These are phyloP conservation scores for Idris sp. DNA, from an alignment of 1,140 invertebrate species.

Conservation along the genomic window DNA sequence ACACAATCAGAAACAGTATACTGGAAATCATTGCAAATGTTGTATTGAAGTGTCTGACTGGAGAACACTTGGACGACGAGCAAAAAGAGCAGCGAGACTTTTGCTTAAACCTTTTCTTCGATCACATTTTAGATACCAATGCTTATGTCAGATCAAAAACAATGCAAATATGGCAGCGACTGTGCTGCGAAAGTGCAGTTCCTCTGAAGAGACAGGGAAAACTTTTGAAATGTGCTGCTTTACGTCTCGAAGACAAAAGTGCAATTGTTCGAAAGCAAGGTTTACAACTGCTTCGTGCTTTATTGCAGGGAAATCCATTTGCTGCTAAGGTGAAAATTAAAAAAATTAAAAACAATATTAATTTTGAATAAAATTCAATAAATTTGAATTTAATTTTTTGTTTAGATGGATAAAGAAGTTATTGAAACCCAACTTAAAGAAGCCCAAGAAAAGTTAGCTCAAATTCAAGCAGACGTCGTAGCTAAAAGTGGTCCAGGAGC, in stretches of 20 bases:
- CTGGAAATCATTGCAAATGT: slow-evolving; percentile 88
- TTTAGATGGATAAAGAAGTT: slow-evolving; percentile 50
- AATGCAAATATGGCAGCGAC: slow-evolving; percentile 85
- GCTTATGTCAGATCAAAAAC: slow-evolving; percentile 90
- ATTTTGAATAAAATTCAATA: too few species aligned
- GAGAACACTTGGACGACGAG: slow-evolving; percentile 84
- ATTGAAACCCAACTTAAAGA: slow-evolving; percentile 24
- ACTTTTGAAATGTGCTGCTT: slow-evolving; percentile 82
- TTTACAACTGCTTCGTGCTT: slow-evolving; percentile 85
- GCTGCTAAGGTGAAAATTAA: slow-evolving; percentile 78
- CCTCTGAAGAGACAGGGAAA: slow-evolving; percentile 83
- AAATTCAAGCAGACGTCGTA: slow-evolving; percentile 37
- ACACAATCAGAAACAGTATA: slow-evolving; percentile 88
- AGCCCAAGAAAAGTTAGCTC: slow-evolving; percentile 34
- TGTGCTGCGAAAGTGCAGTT: slow-evolving; percentile 85
- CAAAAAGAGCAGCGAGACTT: slow-evolving; percentile 83
- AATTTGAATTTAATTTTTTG: too few species aligned
- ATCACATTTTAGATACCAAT: slow-evolving; percentile 90
- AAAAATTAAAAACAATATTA: background rate
- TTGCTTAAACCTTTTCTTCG: slow-evolving; percentile 85
- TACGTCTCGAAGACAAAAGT: slow-evolving; percentile 86
- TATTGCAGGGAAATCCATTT: slow-evolving; percentile 89
- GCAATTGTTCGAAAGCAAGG: slow-evolving; percentile 82
- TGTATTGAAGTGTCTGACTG: slow-evolving; percentile 83
- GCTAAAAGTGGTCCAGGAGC: slow-evolving; percentile 54